Base-by-base conservation (phyloP, 1,140 invertebrate genomes). In the Hesperophylax magnus region DNA sequence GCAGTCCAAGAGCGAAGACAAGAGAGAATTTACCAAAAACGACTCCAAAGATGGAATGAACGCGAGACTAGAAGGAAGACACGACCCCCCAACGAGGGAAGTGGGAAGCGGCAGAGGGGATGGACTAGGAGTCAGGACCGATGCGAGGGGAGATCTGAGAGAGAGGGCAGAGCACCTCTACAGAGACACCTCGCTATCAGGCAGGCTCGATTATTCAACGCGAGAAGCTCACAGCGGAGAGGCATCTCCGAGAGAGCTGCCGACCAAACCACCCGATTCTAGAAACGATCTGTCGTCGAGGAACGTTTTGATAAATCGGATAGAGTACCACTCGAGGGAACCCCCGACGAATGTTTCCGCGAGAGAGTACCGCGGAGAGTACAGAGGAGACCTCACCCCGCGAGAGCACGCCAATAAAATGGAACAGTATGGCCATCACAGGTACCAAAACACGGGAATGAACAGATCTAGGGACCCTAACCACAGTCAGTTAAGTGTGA, bases 401-500 rank as follows among this genome's bases (percentile, higher is more conserved):
- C 18, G 72, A 52, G 71, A 79, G 39, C 77, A 63, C 52, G 61
- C 75, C 20, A 60, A 20, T 47, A 82, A 79, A 53, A 77, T 72
- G 52, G 81, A 82, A 11, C 81, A 80, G 75, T 83, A 80, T 52
- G 76, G 76, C n/a, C 76, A 78, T 18, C 82, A 83, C 53, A 65
- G 82, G 22, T 83, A 83, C 53, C 82, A 83, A 56, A 83, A 83
- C 72, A 80, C 72, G 53, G 53, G 39, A 67, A 86, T 86, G 86
- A 88, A 90, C 85, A 75, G 71, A 31, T 34, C 24, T 6, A 76
- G 56, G 31, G 88, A 88, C 84, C 88, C 88, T 80, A 89, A 90
- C 86, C 89, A 89, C 84, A 89, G 89, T 85, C 89, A 89, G 88
- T 87, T 83, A 34, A 81, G 82, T 39, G 76, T 81, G 17, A 80